phyloP scores from a whole-genome alignment of 2,113 vertebrate genomes.

The Ophthalmolycus amberensis region DNA sequence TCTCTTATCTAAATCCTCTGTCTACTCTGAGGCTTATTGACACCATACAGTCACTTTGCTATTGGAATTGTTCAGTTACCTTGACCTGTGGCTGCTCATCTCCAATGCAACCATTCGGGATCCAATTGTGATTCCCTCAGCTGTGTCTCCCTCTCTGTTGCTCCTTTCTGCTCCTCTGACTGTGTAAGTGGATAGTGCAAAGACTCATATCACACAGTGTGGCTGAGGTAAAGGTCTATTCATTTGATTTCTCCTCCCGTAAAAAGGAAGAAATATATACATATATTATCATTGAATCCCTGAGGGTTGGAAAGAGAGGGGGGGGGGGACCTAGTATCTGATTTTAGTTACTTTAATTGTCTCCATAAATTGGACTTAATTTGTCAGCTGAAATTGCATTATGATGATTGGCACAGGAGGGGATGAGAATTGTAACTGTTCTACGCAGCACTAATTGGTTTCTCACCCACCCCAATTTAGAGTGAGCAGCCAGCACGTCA shows the following conservation, averaged over 20 bases:
- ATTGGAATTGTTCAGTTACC: slow-evolving; percentile 54
- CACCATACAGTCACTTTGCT: slow-evolving; percentile 11
- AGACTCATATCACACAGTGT: slow-evolving; percentile 21
- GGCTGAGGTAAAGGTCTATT: slow-evolving; percentile 30
- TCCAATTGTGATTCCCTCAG: slow-evolving; percentile 46
- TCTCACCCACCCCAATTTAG: slow-evolving; percentile 66
- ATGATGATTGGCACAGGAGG: slow-evolving; percentile 82
- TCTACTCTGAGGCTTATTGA: no score
- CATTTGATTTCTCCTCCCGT: slow-evolving; percentile 15
- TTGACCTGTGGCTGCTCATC: slow-evolving; percentile 47
- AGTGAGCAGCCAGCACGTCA: slow-evolving; percentile 54
- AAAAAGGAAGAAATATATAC: neutral
- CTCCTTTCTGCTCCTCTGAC: slow-evolving; percentile 14
- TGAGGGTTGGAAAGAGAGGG: neutral
- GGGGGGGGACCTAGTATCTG: slow-evolving; percentile 2
- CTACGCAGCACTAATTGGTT: slow-evolving; percentile 67
- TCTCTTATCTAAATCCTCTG: slow-evolving; percentile 60
- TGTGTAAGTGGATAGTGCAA: slow-evolving; percentile 13
- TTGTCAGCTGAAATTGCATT: slow-evolving; percentile 73
- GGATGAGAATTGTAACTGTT: slow-evolving; percentile 62
- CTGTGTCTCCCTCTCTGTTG: slow-evolving; percentile 23
- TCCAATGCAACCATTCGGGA: slow-evolving; percentile 38
- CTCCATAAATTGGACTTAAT: slow-evolving; percentile 77
- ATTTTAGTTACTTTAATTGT: slow-evolving; percentile 67
- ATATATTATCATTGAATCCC: slow-evolving; percentile 9